These are phyloP conservation scores for Argyrosomus regius DNA, from an alignment of 2,797 vertebrate genomes.

Conservation along the genomic window DNA sequence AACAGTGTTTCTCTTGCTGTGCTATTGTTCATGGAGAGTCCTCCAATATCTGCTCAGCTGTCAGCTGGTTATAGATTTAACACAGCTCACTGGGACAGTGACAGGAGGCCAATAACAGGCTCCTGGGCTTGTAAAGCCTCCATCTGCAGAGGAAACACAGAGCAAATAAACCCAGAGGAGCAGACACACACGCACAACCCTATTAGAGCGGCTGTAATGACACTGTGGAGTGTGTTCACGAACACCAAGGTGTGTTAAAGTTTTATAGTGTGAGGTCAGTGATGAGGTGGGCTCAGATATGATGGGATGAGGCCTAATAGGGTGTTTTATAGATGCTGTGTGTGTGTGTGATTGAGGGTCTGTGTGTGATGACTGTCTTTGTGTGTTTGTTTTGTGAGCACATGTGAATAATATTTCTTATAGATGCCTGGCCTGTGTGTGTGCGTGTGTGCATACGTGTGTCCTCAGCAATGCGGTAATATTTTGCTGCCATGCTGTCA, in stretches of 20 bases:
- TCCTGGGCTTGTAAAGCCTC: slow-evolving; percentile 81
- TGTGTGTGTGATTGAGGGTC: slow-evolving; percentile 59
- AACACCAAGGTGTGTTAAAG: slow-evolving; percentile 80
- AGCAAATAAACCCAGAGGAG: slow-evolving; percentile 80
- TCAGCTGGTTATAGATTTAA: slow-evolving; percentile 81
- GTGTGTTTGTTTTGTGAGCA: slow-evolving; percentile 44
- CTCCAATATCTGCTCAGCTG: slow-evolving; percentile 76
- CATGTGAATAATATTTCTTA: slow-evolving; percentile 53
- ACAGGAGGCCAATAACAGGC: slow-evolving; percentile 80
- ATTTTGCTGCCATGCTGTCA: slow-evolving; percentile 48
- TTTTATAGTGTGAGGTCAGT: slow-evolving; percentile 83
- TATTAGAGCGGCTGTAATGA: slow-evolving; percentile 79
- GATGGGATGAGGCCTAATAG: slow-evolving; percentile 82
- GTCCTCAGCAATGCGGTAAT: slow-evolving; percentile 26
- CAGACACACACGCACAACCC: slow-evolving; percentile 68
- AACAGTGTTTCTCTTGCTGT: slow-evolving; percentile 63
- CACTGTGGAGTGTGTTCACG: slow-evolving; percentile 68
- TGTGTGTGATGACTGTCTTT: slow-evolving; percentile 39
- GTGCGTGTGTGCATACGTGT: slow-evolving; percentile 30
- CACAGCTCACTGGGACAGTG: slow-evolving; percentile 78
- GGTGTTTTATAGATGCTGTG: slow-evolving; percentile 73
- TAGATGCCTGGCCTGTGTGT: slow-evolving; percentile 13
- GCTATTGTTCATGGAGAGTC: slow-evolving; percentile 70
- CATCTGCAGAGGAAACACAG: slow-evolving; percentile 79
- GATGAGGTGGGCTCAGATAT: slow-evolving; percentile 83